Evolutionary conservation across 2,113 vertebrate genomes (phyloP).

Genomic region (Tychaedon coryphoeus): DNA sequence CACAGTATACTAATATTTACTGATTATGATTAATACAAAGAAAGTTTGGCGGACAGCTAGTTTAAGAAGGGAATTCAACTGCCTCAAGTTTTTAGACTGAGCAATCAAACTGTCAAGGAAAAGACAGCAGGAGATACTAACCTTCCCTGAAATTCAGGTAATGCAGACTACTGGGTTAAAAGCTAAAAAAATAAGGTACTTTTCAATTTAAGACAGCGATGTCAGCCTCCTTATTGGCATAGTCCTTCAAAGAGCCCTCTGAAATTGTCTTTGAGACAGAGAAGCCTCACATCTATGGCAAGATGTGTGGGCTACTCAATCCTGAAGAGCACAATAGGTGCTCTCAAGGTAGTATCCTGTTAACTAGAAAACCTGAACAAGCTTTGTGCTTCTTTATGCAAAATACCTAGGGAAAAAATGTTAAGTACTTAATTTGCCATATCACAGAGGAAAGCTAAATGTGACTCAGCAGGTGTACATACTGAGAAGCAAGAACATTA

Average conservation of each 20-base stretch:
- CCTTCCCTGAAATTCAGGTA: not conserved
- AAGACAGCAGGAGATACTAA: not conserved
- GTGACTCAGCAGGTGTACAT: not conserved
- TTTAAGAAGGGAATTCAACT: not conserved
- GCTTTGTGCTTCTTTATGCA: not conserved
- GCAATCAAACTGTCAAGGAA: not conserved
- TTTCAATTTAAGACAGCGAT: conserved; percentile 16
- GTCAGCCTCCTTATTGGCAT: conserved; percentile 31
- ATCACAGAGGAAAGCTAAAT: not conserved
- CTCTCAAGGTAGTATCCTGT: not conserved
- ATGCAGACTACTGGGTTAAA: not conserved
- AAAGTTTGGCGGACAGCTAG: not conserved
- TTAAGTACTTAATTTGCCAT: not conserved
- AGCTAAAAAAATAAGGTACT: conserved; percentile 21
- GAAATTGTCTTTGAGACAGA: not conserved
- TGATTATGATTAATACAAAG: not conserved
- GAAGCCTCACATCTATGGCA: not conserved
- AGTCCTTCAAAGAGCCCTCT: not conserved
- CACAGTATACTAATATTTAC: not conserved
- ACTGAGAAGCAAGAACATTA: not conserved
- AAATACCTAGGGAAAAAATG: not conserved
- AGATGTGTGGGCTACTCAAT: conserved; percentile 2
- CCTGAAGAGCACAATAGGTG: not conserved
- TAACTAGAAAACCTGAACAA: not conserved
- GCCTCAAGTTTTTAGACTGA: not conserved